A percentile compares a stretch with the other conserved stretches of the same genome.
Conservation (phyloP, 2,797 vertebrate species). For the Hyperoplus immaculatus region DNA sequence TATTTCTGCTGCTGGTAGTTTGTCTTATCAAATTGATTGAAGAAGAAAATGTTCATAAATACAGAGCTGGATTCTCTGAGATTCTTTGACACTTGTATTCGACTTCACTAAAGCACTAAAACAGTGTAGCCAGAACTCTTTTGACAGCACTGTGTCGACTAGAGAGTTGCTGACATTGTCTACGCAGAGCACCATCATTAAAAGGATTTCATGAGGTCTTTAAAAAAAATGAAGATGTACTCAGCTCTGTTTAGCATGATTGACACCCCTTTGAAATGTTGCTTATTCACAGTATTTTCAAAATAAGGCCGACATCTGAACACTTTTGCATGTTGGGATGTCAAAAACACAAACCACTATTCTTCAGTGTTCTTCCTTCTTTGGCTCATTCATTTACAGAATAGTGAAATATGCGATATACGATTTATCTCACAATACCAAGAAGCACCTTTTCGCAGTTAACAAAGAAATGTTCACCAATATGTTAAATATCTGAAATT, state of each 20-base stretch:
- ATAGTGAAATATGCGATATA: neutral
- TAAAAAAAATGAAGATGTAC: constrained; percentile 8
- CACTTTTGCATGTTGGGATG: neutral
- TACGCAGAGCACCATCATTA: constrained; percentile 43
- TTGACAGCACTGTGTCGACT: constrained; percentile 12
- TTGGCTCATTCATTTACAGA: constrained; percentile 18
- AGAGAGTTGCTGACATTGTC: constrained; percentile 21
- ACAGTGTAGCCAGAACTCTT: constrained; percentile 18
- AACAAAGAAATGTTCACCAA: constrained; percentile 5
- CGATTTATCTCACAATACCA: neutral
- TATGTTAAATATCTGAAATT: constrained; percentile 36
- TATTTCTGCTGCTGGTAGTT: constrained; percentile 62
- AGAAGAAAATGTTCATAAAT: constrained; percentile 57
- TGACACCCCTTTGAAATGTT: constrained; percentile 24
- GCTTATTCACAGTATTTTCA: constrained; percentile 14
- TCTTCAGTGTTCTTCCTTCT: constrained; percentile 2
- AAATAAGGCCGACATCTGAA: neutral
- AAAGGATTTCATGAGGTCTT: constrained; percentile 14
- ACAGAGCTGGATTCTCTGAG: constrained; percentile 29
- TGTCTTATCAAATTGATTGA: constrained; percentile 55
- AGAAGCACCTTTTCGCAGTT: constrained; percentile 3
- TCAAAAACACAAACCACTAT: neutral
- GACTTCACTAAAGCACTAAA: constrained; percentile 34
- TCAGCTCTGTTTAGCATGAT: constrained; percentile 8
- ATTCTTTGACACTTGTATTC: constrained; percentile 52